Evolutionary conservation across 2,113 vertebrate genomes (phyloP), one percentile per base, ranked within the genome.

Genomic region (Calcarius ornatus): DNA sequence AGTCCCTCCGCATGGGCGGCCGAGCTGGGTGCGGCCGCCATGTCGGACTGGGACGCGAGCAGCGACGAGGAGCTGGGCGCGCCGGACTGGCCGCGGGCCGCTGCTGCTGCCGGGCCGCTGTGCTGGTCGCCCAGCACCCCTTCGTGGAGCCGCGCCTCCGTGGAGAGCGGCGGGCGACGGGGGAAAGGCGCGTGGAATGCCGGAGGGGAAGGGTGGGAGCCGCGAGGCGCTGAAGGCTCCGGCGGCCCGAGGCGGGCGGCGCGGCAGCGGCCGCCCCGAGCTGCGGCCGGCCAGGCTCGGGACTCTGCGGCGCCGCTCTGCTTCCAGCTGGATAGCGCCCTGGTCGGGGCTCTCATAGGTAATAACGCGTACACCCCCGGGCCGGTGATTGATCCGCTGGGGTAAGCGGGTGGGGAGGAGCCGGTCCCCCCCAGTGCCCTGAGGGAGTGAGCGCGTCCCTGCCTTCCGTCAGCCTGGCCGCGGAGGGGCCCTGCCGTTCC

Each of bases 301-400:
- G 70, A n/a, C 14, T 37, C 42, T 3, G 73, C 42, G 10, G 59
- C 33, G 12, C 95, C 98, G 2, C 92, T 99, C 20, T 96, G 93
- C 24, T 97, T 99, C 37, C 82, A 12, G 2, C 70, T 99, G n/a
- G 98, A 98, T 16, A 98, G 53, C 12, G 59, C 96, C 1, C 76
- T 96, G 15, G 80, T 99, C 4, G 99, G 99, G 22, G 91, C 94
- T 7, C 92, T 99, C 31, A 99, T 99, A 70, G 99, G 99, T 99
- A 94, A 93, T 54, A 79, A 2, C 3, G 33, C n/a, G 30, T 1
- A 15, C n/a, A 4, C 4, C 2, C 11, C 3, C 0, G 5, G 8
- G 5, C 2, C 2, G 7, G n/a, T 5, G 37, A 48, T 23, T 28
- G 60, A 6, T 8, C 25, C 6, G 5, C 47, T 15, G 64, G 30